Base-by-base conservation (phyloP, 2,113 vertebrate genomes). In the Zootoca vivipara region DNA sequence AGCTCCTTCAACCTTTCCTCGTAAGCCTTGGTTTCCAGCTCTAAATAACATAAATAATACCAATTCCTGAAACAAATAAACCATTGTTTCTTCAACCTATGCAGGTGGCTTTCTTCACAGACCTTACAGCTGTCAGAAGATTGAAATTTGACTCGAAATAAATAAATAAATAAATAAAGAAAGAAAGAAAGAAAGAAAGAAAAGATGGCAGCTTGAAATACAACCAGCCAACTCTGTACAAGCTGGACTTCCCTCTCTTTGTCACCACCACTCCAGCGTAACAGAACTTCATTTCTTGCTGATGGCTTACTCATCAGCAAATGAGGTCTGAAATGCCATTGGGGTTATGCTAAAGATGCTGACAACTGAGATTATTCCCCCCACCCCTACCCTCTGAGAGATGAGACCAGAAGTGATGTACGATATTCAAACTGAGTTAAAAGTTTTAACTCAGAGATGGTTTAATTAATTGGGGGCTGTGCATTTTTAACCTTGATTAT, bases 401-500 rank as follows among this genome's bases (percentile, higher is more conserved):
- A 30, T 58, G 65, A 46, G 73, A 70, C 30, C 26, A 84, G 70
- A 62, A 58, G 83, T 52, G 82, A 83, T 72, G 65, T 9, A 13
- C 20, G n/a, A 7, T 73, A 52, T 33, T 56, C 30, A 72, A 52
- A 85, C 26, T 85, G 22, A 35, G 22, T 13, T 35, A 18, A 35
- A 85, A 2, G 10, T 35, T 58, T 35, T 58, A 58, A 70, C 7
- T 70, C 46, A 10, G 15, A 69, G 13, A 78, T 79, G 12, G 24
- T 30, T 80, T 80, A 52, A 86, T 80, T 70, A 70, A 87, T 56
- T 87, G 83, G 26, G 77, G 77, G 46, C 78, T 33, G 30, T 46
- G 38, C 30, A 86, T 52, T 24, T 69, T 78, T 86, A 67, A 79
- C 77, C 38, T 67, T 86, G 62, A 78, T 86, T 67, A 86, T 67